Percentiles rank a stretch among this genome's conserved stretches.
These are phyloP conservation scores for Coelopa pilipes DNA, from an alignment of 2,888 invertebrate genomes.

Conservation along the genomic window DNA sequence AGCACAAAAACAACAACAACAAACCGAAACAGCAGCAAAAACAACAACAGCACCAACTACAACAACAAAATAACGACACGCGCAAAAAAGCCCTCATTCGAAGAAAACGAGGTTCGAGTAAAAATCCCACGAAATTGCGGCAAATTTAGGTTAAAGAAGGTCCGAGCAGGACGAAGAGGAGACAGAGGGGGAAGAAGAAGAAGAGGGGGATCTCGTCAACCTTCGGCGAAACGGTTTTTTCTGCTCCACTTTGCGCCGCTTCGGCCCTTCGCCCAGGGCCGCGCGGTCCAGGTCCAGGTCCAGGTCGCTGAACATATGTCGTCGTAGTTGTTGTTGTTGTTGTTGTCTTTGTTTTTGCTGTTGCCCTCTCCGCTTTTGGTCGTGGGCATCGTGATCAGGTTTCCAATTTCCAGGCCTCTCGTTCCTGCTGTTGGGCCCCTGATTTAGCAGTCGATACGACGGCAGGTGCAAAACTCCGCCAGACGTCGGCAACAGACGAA, in stretches of 20 bases:
- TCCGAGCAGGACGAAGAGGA: background rate
- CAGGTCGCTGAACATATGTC: slow-evolving; percentile 25
- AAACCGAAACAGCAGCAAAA: too few species aligned
- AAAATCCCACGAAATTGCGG: slow-evolving; percentile 6
- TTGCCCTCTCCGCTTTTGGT: background rate
- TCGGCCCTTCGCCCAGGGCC: background rate
- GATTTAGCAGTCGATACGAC: slow-evolving; percentile 34
- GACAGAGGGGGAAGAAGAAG: background rate
- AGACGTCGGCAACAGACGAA: background rate
- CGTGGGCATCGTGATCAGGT: slow-evolving; percentile 27
- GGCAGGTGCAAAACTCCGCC: slow-evolving; percentile 28
- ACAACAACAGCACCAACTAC: too few species aligned
- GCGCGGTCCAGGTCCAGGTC: background rate
- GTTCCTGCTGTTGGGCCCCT: slow-evolving; percentile 16
- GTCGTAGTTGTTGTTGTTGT: background rate
- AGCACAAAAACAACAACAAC: background rate
- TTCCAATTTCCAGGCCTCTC: slow-evolving; percentile 13
- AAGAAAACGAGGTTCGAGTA: too few species aligned
- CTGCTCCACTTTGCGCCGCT: background rate
- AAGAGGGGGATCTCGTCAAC: slow-evolving; percentile 6
- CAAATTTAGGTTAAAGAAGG: slow-evolving; percentile 9
- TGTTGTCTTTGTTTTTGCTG: background rate
- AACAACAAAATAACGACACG: slow-evolving; percentile 8
- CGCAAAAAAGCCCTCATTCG: background rate
- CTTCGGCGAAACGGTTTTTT: slow-evolving; percentile 4